phyloP scores from a whole-genome alignment of 1,140 invertebrate species.

The Stegodyphus mimosarum region DNA sequence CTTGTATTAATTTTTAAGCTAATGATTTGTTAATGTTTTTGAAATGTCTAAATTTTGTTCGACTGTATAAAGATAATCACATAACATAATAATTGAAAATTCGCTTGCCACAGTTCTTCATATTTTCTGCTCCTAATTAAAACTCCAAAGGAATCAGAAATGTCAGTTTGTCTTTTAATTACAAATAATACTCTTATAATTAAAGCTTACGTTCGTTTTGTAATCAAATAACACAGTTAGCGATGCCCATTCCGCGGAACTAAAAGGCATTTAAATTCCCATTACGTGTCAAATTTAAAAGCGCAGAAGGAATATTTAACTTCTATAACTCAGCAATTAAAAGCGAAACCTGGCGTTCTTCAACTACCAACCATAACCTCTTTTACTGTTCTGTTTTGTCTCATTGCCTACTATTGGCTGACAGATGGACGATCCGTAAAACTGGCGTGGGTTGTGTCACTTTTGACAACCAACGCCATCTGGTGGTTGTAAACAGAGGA shows the following conservation, averaged over 20 bases:
- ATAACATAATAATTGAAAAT: too few relatives aligned
- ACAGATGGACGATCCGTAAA: constrained; percentile 32
- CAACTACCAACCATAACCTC: constrained; percentile 30
- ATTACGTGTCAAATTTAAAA: constrained; percentile 14
- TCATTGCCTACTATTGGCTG: constrained; percentile 40
- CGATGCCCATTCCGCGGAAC: constrained; percentile 20
- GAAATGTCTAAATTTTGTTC: too few relatives aligned
- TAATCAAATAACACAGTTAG: constrained; percentile 29
- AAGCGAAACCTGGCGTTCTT: constrained; percentile 26
- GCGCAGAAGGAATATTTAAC: not conserved
- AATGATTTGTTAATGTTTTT: too few relatives aligned
- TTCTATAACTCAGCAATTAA: constrained; percentile 50
- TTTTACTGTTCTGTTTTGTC: constrained; percentile 33
- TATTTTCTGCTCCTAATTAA: too few relatives aligned
- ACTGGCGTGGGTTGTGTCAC: too few relatives aligned
- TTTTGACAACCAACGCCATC: too few relatives aligned
- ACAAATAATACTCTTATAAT: not conserved
- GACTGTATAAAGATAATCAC: too few relatives aligned
- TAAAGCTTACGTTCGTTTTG: not conserved
- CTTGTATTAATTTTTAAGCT: too few relatives aligned
- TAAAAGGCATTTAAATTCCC: constrained; percentile 25
- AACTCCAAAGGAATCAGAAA: too few relatives aligned
- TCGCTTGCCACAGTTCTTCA: too few relatives aligned
- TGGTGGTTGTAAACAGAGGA: too few relatives aligned
- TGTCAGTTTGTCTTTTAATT: too few relatives aligned